These are phyloP conservation scores for Pheucticus melanocephalus DNA, from an alignment of 2,113 vertebrate species.

Conservation along the genomic window DNA sequence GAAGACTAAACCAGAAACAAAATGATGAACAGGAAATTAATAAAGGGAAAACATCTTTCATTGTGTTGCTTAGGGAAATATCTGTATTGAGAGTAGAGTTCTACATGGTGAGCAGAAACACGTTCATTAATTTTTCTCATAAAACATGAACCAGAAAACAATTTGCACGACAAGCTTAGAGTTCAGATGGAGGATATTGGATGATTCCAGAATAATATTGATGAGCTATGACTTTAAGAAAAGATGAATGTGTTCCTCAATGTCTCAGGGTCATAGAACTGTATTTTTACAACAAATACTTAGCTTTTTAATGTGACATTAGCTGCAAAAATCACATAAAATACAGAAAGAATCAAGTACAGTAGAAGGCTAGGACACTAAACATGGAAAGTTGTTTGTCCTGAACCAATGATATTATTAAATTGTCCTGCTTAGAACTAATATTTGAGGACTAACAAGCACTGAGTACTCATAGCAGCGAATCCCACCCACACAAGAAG, in stretches of 20 bases:
- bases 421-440: not conserved
- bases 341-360: not conserved
- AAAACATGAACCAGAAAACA: not conserved
- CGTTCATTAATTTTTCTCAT: not conserved
- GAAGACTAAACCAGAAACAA: not conserved
- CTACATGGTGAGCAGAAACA: not conserved
- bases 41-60: not conserved
- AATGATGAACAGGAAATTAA: not conserved
- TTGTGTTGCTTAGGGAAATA: not conserved
- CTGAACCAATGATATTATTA: not conserved
- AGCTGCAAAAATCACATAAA: not conserved
- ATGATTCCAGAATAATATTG: not conserved
- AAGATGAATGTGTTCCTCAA: not conserved
- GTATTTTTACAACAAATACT: not conserved
- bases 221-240: not conserved
- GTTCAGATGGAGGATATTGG: not conserved
- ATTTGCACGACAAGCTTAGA: not conserved
- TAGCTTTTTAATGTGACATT: not conserved
- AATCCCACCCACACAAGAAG: not conserved
- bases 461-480: fast-evolving
- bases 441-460: not conserved
- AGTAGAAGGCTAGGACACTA: not conserved
- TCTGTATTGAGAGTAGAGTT: not conserved
- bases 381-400: not conserved
- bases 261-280: not conserved